Conservation (phyloP, 2,113 vertebrate species). For the Elanus axillaris region DNA sequence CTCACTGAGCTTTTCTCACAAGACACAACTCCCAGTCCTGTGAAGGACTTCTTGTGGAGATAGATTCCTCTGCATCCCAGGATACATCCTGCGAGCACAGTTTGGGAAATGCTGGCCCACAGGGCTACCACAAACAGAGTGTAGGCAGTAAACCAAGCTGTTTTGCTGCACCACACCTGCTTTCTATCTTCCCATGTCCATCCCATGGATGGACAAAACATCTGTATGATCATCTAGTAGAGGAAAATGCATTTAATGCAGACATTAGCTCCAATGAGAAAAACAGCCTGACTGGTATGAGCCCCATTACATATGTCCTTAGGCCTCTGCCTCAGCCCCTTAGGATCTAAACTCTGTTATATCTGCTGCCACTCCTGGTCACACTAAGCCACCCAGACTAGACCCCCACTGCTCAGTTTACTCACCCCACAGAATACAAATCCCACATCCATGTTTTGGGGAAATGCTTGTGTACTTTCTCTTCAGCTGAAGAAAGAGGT, state of each 20-base stretch:
- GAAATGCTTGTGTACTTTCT: slow-evolving; percentile 70
- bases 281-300: background rate
- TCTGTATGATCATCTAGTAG: background rate
- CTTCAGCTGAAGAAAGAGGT: background rate
- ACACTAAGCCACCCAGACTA: background rate
- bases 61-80: background rate
- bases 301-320: background rate
- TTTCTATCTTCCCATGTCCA: background rate
- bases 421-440: slow-evolving; percentile 80
- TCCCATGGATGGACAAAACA: background rate
- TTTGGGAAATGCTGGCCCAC: background rate
- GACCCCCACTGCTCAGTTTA: background rate
- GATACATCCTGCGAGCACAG: background rate
- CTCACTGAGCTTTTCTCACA: background rate
- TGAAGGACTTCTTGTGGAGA: background rate
- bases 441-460: slow-evolving; percentile 86
- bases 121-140: background rate
- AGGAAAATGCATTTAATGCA: background rate
- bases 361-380: background rate
- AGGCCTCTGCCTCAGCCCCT: background rate
- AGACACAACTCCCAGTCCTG: background rate
- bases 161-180: background rate
- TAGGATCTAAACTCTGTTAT: background rate
- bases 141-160: background rate
- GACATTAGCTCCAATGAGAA: background rate